Evolutionary conservation across 2,113 vertebrate genomes (phyloP).

Genomic region (Polypterus bichir): DNA sequence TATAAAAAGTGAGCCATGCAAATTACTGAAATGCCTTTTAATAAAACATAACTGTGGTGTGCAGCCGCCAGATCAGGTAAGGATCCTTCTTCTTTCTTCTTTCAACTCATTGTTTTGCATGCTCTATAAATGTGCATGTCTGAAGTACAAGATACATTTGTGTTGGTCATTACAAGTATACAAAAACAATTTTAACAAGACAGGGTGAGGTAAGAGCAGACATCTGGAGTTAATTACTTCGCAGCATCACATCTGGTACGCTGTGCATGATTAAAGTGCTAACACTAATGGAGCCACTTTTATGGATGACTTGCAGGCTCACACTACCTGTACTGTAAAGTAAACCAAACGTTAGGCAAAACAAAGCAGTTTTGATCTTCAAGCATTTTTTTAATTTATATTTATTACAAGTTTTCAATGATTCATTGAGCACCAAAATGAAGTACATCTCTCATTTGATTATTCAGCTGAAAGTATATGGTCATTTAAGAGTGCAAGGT

Average conservation of each 20-base stretch:
- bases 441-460: no score
- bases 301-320: conserved; percentile 21
- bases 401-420: background rate
- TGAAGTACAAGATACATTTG: background rate
- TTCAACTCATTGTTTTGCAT: no score
- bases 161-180: conserved; percentile 2
- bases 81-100: no score
- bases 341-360: conserved; percentile 17
- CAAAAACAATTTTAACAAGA: conserved; percentile 9
- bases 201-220: conserved; percentile 10
- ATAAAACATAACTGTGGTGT: no score
- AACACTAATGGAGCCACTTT: conserved; percentile 19
- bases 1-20: no score
- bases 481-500: no score
- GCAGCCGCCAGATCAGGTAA: no score
- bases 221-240: conserved; percentile 23
- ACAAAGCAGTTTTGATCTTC: conserved; percentile 20
- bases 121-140: no score
- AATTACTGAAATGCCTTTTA: no score
- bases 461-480: no score
- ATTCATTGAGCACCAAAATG: background rate
- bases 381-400: conserved; percentile 5
- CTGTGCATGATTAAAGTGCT: conserved; percentile 9
- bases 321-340: conserved; percentile 19
- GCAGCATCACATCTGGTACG: conserved; percentile 18